Percentiles rank a stretch among this genome's conserved stretches.
Conservation (phyloP, 2,113 vertebrate genomes). For the Alosa alosa region DNA sequence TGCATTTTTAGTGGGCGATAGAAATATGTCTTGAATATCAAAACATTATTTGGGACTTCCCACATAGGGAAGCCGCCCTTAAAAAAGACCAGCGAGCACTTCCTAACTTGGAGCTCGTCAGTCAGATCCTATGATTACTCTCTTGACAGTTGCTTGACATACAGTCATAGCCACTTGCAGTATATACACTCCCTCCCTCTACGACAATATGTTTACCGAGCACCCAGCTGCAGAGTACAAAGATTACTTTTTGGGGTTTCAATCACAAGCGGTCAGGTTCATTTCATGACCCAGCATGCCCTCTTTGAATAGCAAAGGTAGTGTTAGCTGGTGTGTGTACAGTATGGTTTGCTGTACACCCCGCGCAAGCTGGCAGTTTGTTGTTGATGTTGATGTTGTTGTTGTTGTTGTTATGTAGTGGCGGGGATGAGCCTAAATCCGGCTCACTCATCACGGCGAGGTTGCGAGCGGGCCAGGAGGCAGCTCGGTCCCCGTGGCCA, state of each 20-base stretch:
- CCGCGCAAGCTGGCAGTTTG: background rate
- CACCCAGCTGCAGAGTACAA: background rate
- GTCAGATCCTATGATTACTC: background rate
- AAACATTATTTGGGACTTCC: background rate
- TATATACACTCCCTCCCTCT: too few relatives aligned
- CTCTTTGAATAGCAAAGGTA: background rate
- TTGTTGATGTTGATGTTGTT: slow-evolving; percentile 40
- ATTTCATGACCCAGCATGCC: background rate
- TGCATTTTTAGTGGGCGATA: background rate
- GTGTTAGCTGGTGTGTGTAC: background rate
- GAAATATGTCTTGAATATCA: background rate
- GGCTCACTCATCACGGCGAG: background rate
- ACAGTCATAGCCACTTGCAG: too few relatives aligned
- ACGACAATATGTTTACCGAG: background rate
- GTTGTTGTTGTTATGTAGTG: slow-evolving; percentile 43
- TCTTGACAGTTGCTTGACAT: background rate
- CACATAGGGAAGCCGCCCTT: background rate
- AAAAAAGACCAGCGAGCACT: background rate
- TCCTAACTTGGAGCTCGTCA: background rate
- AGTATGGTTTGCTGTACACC: background rate
- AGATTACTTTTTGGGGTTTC: background rate
- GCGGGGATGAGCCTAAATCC: slow-evolving; percentile 16
- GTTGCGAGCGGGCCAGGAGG: slow-evolving; percentile 24
- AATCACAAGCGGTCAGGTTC: background rate
- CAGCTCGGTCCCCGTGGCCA: slow-evolving; percentile 46